Evolutionary conservation across 2,797 vertebrate genomes (phyloP), one percentile per base, ranked within the genome.

Genomic region (Champsocephalus gunnari): DNA sequence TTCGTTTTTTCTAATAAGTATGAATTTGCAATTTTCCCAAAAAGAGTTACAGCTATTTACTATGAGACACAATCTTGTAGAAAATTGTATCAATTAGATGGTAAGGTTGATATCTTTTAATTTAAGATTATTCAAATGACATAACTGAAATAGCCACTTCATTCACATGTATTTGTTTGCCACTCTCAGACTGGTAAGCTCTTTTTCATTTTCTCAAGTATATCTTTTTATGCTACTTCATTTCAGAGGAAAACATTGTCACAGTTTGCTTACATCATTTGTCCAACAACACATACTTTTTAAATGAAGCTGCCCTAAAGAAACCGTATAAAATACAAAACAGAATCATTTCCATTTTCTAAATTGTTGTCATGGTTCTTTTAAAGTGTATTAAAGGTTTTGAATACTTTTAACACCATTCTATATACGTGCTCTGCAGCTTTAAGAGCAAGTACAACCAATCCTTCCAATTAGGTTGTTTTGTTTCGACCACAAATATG

Each of bases 401-500:
- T 51, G 0, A 41, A 24, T 9, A 21, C 12, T 56, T 69, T 9
- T 64, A 43, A 34, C 9, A 48, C 19, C 2, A 14, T 17, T 59
- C 8, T 48, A 64, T 38, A 2, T 12, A 10, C 34, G 32, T 41
- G 14, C 12, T 38, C 48, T 41, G 34, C 53, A 51, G 65, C 24
- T 80, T 58, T 59, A 49, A 76, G 24, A 55, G 43, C 2, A 58
- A 53, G 1, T n/a, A 44, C 24, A 34, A 59, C 60, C 17, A 71
- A 49, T 51, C 19, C 7, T 17, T 64, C 41, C 12, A 63, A n/a
- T 43, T 13, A 28, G 41, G 43, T 54, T 38, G 28, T 70, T 73
- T 80, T 83, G 51, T 75, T 68, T 28, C 12, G 44, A 59, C 65
- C 41, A 75, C 70, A 84, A 69, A 81, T 9, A 79, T 78, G 48